These are phyloP conservation scores for Diadophis punctatus DNA, from an alignment of 2,113 vertebrate species.

Conservation along the genomic window DNA sequence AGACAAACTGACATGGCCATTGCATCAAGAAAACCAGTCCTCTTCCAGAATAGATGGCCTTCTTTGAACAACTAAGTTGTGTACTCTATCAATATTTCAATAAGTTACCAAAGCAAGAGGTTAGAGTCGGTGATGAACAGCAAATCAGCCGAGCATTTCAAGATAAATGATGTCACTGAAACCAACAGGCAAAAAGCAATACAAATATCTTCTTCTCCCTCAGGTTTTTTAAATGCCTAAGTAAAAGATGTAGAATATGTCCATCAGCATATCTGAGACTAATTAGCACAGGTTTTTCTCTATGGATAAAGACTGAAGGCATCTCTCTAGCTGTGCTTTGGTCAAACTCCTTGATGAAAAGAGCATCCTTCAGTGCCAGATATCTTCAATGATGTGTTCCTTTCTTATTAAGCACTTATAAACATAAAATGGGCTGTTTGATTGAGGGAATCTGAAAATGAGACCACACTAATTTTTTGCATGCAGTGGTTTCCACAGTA, in stretches of 20 bases:
- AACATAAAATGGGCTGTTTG: background rate
- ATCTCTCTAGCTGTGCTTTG: constrained; percentile 22
- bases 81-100: background rate
- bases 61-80: background rate
- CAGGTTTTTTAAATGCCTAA: background rate
- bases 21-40: background rate
- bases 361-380: background rate
- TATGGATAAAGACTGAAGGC: constrained; percentile 45
- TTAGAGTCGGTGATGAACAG: constrained; percentile 26
- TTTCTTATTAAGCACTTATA: constrained; percentile 21
- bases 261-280: constrained; percentile 29
- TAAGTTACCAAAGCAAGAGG: no score
- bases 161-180: constrained; percentile 1
- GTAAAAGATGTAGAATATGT: constrained; percentile 8
- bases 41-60: background rate
- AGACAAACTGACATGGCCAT: background rate
- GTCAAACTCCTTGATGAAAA: background rate
- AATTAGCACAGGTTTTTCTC: background rate
- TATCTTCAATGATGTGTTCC: constrained; percentile 36
- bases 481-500: background rate
- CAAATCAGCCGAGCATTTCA: constrained; percentile 11
- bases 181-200: constrained; percentile 14
- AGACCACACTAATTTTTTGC: background rate
- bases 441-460: background rate
- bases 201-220: constrained; percentile 6